phyloP scores from a whole-genome alignment of 2,888 invertebrate genomes.

The Spatulosminthurus flaviceps region DNA sequence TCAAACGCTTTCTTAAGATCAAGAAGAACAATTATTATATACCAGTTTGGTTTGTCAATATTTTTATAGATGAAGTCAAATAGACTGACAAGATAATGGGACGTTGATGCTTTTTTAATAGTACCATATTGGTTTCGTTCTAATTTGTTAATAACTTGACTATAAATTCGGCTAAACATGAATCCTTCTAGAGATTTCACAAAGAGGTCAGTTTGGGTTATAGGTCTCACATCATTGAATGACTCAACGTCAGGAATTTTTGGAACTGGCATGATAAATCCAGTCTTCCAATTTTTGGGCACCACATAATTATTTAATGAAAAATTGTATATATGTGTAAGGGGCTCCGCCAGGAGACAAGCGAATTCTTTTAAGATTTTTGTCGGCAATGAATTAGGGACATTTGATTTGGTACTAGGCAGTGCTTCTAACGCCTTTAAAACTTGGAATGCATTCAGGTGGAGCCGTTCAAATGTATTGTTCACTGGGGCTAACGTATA shows the following conservation, averaged over 20 bases:
- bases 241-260: neutral
- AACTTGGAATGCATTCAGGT: neutral
- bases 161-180: slow-evolving; percentile 6
- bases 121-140: slow-evolving; percentile 14
- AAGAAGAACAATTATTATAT: slow-evolving; percentile 18
- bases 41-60: neutral
- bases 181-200: neutral
- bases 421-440: neutral
- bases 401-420: neutral
- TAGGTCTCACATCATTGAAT: neutral
- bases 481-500: neutral
- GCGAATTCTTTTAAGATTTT: slow-evolving; percentile 1
- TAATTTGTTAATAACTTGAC: neutral
- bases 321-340: slow-evolving; percentile 18
- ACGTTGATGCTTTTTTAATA: neutral
- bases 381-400: neutral
- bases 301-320: neutral
- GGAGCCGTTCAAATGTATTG: neutral
- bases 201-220: slow-evolving; percentile 25
- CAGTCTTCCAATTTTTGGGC: neutral
- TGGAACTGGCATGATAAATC: slow-evolving; percentile 2
- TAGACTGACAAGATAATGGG: slow-evolving; percentile 5
- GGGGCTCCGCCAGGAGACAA: neutral
- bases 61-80: neutral
- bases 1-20: slow-evolving; percentile 27